A percentile compares a stretch with the other conserved stretches of the same genome.
These are phyloP conservation scores for Drosophila diplacantha DNA, from an alignment of 2,888 invertebrate species.

Conservation along the genomic window DNA sequence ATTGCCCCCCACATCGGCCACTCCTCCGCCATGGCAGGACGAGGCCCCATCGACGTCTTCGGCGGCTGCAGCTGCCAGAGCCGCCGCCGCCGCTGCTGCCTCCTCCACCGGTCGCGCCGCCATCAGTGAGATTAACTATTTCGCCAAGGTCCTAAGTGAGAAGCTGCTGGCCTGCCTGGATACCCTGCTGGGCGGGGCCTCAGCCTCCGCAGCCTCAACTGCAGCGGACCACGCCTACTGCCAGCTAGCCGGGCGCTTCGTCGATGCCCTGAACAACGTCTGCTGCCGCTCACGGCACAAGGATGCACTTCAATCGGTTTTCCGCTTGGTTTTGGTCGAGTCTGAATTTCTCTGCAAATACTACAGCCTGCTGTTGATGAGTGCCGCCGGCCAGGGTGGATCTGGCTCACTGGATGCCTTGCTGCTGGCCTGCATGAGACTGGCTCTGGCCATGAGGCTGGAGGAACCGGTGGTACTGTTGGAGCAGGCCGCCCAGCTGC, in stretches of 20 bases:
- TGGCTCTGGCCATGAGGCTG: conserved; percentile 73
- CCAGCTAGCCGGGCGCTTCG: conserved; percentile 73
- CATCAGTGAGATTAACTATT: conserved; percentile 77
- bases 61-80: conserved; percentile 53
- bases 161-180: conserved; percentile 74
- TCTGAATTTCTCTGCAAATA: conserved; percentile 76
- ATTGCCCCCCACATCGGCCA: conserved; percentile 26
- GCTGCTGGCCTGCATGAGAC: conserved; percentile 70
- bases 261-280: conserved; percentile 74
- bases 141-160: conserved; percentile 76
- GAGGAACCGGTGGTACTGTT: conserved; percentile 69
- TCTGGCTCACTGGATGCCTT: conserved; percentile 52
- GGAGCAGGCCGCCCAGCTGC: conserved; percentile 52
- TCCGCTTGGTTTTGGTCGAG: conserved; percentile 72
- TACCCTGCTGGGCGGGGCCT: conserved; percentile 46
- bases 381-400: conserved; percentile 43
- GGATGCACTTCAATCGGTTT: conserved; percentile 73
- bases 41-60: conserved; percentile 73
- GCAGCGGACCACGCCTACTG: conserved; percentile 56
- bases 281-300: conserved; percentile 72
- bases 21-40: conserved; percentile 47
- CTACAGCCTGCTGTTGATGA: conserved; percentile 65
- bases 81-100: conserved; percentile 44
- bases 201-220: conserved; percentile 2
- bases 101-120: conserved; percentile 30